Evolutionary conservation across 2,888 invertebrate genomes (phyloP), one percentile per base, ranked within the genome.

Genomic region (Herminia tarsipennalis): DNA sequence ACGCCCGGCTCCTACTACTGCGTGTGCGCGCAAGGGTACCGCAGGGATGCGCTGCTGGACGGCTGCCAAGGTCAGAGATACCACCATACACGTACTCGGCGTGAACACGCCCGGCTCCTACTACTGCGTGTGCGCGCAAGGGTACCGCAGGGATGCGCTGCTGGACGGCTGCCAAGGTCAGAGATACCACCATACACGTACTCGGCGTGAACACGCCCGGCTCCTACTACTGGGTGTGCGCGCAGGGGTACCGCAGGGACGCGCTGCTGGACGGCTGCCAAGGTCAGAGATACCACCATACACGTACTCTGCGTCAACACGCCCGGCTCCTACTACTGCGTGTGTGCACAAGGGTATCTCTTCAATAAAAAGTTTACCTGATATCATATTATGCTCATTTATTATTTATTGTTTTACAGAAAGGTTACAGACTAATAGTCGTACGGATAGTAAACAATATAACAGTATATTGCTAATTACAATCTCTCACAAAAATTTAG

Each of bases 1-100:
- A 95, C 95, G 93, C 96, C 96, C 28, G 97, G 97, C 65, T 97
- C 96, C 94, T 97, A 96, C 89, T 95, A 96, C 84, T 98, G 98
- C 86, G 94, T 95, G 67, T 97, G 97, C 84, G 94, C 94, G 61
- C 93, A 94, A 44, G 97, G 97, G 2, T 97, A 95, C 87, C 93
- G 93, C 12, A 73, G 81, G 18, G 81, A 83, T 48, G 93, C 93
- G 48, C 92, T 92, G 33, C 92, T 92, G 5, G 81, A 94, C 85
- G 92, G 93, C 59, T 95, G 95, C 73, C 91, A 94, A 90, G 94
- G 94, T 94, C 8, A 18, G n/a, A n/a, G n/a, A n/a, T n/a, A n/a
- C n/a, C n/a, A n/a, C n/a, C n/a, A n/a, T n/a, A n/a, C 94, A 95
- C 64, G 95, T 97, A 35, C 92, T 93, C 42, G 97, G 97, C 86